These are phyloP conservation scores for Lepidocyrtinus sp. DNA, from an alignment of 2,888 invertebrate genomes.

Conservation along the genomic window DNA sequence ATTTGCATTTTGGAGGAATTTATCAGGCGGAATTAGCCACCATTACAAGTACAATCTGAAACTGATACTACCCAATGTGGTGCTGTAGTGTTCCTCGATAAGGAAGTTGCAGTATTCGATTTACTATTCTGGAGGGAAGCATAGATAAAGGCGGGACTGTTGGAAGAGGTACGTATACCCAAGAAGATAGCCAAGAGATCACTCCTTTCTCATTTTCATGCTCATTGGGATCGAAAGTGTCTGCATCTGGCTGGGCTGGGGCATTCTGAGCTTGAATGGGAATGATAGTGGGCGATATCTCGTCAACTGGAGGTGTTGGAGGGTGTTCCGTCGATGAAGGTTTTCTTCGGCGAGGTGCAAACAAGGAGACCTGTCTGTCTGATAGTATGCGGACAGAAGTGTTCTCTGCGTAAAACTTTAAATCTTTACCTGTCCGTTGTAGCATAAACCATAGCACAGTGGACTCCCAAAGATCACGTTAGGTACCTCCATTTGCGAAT, in stretches of 20 bases:
- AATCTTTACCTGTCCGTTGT: constrained; percentile 27
- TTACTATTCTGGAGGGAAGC: too few species aligned
- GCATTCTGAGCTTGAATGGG: background rate
- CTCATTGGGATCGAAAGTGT: background rate
- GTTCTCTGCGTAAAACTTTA: constrained; percentile 40
- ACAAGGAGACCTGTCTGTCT: constrained; percentile 27
- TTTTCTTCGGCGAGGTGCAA: background rate
- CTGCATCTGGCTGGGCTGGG: too few species aligned
- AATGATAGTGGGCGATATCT: background rate
- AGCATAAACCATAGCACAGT: constrained; percentile 42
- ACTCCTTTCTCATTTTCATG: background rate
- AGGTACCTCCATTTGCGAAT: too few species aligned
- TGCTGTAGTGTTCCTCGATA: too few species aligned
- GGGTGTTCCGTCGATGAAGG: background rate
- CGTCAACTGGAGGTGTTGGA: background rate
- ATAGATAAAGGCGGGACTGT: too few species aligned
- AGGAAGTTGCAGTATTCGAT: too few species aligned
- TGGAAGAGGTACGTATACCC: too few species aligned
- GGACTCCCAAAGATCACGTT: constrained; percentile 48
- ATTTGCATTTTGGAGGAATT: too few species aligned
- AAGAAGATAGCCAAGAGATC: constrained; percentile 27
- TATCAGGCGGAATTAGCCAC: too few species aligned
- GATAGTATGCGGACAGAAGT: constrained; percentile 30
- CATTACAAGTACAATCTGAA: too few species aligned
- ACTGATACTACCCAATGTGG: too few species aligned